These are phyloP conservation scores for Apomyelois bistriatella DNA, from an alignment of 2,888 invertebrate genomes.

Conservation along the genomic window DNA sequence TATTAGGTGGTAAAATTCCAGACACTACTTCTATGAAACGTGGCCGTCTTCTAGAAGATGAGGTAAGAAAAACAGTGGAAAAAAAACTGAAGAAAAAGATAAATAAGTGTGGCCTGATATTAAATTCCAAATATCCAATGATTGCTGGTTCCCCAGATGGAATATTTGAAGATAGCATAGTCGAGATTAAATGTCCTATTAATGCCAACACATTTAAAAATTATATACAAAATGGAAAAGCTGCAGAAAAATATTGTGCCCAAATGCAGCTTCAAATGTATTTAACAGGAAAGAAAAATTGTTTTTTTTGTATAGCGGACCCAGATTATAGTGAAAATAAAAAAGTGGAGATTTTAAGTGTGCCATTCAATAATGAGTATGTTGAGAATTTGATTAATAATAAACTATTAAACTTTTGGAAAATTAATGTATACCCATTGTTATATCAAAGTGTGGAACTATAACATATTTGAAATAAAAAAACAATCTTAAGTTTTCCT, in stretches of 20 bases:
- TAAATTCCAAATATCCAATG: slow-evolving; percentile 24
- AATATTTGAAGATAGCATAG: slow-evolving; percentile 14
- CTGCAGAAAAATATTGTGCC: slow-evolving; percentile 20
- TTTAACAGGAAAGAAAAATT: slow-evolving; percentile 16
- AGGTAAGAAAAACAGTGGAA: slow-evolving; percentile 22
- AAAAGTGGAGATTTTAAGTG: slow-evolving; percentile 12
- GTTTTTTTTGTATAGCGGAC: slow-evolving; percentile 25
- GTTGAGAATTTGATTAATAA: slow-evolving; percentile 13
- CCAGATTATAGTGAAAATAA: slow-evolving; percentile 18
- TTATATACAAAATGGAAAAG: slow-evolving; percentile 22
- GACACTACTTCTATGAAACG: slow-evolving; percentile 23
- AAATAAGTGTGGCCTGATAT: slow-evolving; percentile 23
- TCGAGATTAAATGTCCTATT: slow-evolving; percentile 14
- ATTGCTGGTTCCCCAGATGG: slow-evolving; percentile 34
- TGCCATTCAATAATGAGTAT: slow-evolving; percentile 10
- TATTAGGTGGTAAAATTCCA: slow-evolving; percentile 22
- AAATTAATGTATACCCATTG: slow-evolving; percentile 15
- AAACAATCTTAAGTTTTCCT: neutral
- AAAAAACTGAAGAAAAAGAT: slow-evolving; percentile 23
- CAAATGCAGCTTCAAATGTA: slow-evolving; percentile 28
- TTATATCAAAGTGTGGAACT: slow-evolving; percentile 14
- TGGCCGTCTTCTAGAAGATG: slow-evolving; percentile 21
- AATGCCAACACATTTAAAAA: slow-evolving; percentile 13
- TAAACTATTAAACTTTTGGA: slow-evolving; percentile 13
- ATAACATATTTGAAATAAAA: neutral